A percentile compares a stretch with the other conserved stretches of the same genome.
Evolutionary conservation across 1,140 invertebrate species (phyloP).

Genomic region (Leptinotarsa defecta): DNA sequence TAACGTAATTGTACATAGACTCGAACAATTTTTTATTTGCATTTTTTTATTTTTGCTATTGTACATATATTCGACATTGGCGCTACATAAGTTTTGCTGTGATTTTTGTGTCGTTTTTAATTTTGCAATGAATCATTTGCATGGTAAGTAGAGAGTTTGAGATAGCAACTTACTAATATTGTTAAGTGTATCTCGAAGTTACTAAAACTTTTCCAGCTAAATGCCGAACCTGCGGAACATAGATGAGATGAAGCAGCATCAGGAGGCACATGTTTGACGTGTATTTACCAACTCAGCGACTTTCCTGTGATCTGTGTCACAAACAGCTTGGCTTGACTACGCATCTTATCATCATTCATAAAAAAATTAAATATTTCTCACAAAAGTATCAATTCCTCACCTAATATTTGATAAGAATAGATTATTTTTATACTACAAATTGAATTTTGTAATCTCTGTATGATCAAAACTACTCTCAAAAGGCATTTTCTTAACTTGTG

Average conservation of each 20-base stretch:
- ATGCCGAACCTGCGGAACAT: conserved; percentile 45
- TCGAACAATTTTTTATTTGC: neutral
- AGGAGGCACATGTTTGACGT: conserved; percentile 47
- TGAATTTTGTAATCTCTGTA: too few relatives aligned
- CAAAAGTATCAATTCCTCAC: neutral
- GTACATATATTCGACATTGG: neutral
- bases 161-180: conserved; percentile 36
- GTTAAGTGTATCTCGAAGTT: conserved; percentile 27
- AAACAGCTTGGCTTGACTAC: conserved; percentile 49
- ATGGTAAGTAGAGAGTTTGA: conserved; percentile 51
- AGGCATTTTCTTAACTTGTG: too few relatives aligned
- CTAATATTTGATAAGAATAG: too few relatives aligned
- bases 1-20: neutral
- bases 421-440: too few relatives aligned
- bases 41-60: neutral
- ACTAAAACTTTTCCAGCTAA: conserved; percentile 42
- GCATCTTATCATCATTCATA: conserved; percentile 47
- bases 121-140: conserved; percentile 38
- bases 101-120: conserved; percentile 33
- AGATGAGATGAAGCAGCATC: conserved; percentile 47
- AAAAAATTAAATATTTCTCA: conserved; percentile 30
- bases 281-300: conserved; percentile 41
- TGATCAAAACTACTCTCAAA: too few relatives aligned
- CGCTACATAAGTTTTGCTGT: conserved; percentile 38
- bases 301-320: conserved; percentile 46